A percentile compares a stretch with the other conserved stretches of the same genome.
These are phyloP conservation scores for Candidula unifasciata DNA, from an alignment of 2,888 invertebrate genomes.

Conservation along the genomic window DNA sequence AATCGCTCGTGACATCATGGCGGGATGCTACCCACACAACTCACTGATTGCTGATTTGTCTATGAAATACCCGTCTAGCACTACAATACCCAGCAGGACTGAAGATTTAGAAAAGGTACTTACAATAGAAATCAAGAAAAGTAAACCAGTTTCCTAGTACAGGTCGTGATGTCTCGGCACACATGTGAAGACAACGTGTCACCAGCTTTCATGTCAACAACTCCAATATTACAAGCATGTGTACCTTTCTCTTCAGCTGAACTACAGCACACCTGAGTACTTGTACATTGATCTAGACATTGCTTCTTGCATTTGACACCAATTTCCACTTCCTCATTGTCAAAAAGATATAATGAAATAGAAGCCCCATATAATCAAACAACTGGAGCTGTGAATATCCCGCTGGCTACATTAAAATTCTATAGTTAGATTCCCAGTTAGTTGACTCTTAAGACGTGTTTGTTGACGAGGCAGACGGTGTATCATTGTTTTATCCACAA, in stretches of 20 bases:
- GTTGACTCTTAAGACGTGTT: no score
- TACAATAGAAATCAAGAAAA: background rate
- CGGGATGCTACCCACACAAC: no score
- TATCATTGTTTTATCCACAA: no score
- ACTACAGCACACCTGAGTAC: background rate
- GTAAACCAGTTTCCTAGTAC: background rate
- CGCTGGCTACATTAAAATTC: background rate
- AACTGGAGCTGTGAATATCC: background rate
- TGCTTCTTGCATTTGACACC: background rate
- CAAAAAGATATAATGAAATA: background rate
- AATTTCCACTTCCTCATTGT: background rate
- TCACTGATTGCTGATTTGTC: no score
- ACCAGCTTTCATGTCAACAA: background rate
- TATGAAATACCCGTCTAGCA: no score
- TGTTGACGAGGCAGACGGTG: no score
- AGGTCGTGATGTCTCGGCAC: background rate
- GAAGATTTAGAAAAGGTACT: no score
- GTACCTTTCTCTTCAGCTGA: background rate
- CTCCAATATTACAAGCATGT: background rate
- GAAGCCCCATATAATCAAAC: background rate
- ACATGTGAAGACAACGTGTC: background rate
- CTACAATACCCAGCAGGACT: no score
- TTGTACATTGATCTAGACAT: background rate
- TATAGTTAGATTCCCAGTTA: no score
- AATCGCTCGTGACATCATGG: no score